Conservation (phyloP, 2,888 invertebrate genomes). For the Baronia brevicornis region DNA sequence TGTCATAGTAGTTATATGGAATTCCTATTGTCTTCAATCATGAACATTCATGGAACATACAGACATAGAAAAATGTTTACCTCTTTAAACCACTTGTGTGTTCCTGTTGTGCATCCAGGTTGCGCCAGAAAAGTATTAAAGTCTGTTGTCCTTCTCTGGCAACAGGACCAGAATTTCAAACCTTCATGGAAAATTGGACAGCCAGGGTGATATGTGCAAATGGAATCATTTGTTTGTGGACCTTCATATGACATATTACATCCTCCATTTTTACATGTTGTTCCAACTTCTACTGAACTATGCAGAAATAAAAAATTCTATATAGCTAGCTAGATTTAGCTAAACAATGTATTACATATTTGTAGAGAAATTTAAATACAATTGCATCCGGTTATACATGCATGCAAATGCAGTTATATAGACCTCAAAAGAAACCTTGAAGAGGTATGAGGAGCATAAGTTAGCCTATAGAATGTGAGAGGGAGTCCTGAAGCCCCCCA, state of each 20-base stretch:
- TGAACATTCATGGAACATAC: no score
- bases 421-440: no score
- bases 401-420: background rate
- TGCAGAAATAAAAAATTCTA: constrained; percentile 17
- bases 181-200: constrained; percentile 97
- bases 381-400: background rate
- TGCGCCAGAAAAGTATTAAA: constrained; percentile 95
- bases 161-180: constrained; percentile 98
- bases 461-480: no score
- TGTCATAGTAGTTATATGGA: no score
- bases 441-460: no score
- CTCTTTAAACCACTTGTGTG: constrained; percentile 90
- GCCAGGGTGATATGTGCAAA: constrained; percentile 91
- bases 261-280: constrained; percentile 89
- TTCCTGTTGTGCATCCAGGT: constrained; percentile 89
- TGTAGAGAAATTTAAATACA: no score
- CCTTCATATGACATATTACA: constrained; percentile 84
- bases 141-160: constrained; percentile 93
- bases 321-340: background rate
- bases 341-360: no score
- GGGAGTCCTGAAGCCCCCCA: no score
- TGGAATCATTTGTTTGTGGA: constrained; percentile 73
- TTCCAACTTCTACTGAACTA: constrained; percentile 79
- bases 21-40: no score
- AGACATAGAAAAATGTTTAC: no score